Conservation (phyloP, 2,113 vertebrate genomes). For the Scomber scombrus region DNA sequence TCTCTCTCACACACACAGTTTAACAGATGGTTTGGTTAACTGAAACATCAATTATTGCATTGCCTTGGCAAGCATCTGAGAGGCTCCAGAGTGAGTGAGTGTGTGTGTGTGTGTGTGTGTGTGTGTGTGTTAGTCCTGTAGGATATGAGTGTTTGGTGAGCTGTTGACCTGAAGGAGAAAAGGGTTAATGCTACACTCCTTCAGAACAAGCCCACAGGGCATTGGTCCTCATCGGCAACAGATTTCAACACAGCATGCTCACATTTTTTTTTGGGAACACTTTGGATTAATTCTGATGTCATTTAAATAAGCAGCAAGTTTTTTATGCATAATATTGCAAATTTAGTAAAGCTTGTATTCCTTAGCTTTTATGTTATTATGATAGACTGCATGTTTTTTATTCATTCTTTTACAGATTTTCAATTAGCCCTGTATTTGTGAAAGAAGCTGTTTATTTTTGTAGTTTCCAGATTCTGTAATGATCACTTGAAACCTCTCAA, state of each 20-base stretch:
- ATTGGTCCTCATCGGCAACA: conserved; percentile 75
- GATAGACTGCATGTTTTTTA: not conserved
- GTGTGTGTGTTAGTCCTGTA: conserved; percentile 69
- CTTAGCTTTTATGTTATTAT: not conserved
- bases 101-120: conserved; percentile 28
- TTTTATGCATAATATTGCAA: conserved; percentile 4
- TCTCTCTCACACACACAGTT: conserved; percentile 40
- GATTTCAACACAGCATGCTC: conserved; percentile 75
- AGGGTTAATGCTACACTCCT: conserved; percentile 83
- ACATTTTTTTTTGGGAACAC: conserved; percentile 44
- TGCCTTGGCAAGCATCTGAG: conserved; percentile 79
- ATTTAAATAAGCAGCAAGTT: conserved; percentile 55
- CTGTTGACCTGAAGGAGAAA: conserved; percentile 81
- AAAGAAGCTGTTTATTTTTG: not conserved
- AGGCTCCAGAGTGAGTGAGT: conserved; percentile 53
- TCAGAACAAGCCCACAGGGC: conserved; percentile 79
- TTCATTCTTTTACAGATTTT: not conserved
- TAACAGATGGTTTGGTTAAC: conserved; percentile 87
- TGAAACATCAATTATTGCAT: conserved; percentile 85
- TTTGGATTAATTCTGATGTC: conserved; percentile 56
- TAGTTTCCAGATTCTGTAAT: not conserved
- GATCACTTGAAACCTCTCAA: not conserved
- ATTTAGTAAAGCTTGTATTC: conserved; percentile 9
- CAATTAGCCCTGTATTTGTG: not conserved
- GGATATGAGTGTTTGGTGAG: conserved; percentile 81